Evolutionary conservation across 2,797 vertebrate genomes (phyloP).

Genomic region (Cetoscarus ocellatus): DNA sequence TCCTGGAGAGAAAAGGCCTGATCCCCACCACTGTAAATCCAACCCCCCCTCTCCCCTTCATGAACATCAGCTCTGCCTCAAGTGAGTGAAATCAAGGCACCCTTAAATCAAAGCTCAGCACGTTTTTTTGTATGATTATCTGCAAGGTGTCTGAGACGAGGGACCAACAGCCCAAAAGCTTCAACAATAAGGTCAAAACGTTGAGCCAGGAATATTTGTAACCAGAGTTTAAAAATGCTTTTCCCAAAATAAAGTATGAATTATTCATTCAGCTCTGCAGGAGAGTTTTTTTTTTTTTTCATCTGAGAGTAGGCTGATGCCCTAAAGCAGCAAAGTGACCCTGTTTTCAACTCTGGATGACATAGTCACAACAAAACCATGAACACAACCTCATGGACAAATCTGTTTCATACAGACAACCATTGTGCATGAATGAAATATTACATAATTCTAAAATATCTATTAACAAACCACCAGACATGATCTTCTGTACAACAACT

Average conservation of each 20-base stretch:
- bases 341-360: slow-evolving; percentile 9
- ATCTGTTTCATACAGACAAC: background rate
- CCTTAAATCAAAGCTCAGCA: slow-evolving; percentile 9
- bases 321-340: slow-evolving; percentile 13
- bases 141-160: slow-evolving; percentile 12
- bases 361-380: slow-evolving; percentile 1
- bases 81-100: background rate
- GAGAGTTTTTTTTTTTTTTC: background rate
- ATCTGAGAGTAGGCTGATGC: slow-evolving; percentile 17
- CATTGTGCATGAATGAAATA: background rate
- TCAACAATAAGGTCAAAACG: background rate
- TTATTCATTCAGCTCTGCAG: background rate
- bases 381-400: background rate
- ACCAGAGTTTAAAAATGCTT: background rate
- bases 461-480: too few relatives aligned
- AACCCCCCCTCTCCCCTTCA: slow-evolving; percentile 29
- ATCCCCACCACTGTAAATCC: slow-evolving; percentile 55
- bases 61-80: slow-evolving; percentile 15
- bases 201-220: background rate
- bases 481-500: too few relatives aligned
- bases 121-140: slow-evolving; percentile 2
- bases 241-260: background rate
- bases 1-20: slow-evolving; percentile 53
- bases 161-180: background rate
- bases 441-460: background rate